Conservation (phyloP, 2,113 vertebrate species). For the Junco hyemalis region DNA sequence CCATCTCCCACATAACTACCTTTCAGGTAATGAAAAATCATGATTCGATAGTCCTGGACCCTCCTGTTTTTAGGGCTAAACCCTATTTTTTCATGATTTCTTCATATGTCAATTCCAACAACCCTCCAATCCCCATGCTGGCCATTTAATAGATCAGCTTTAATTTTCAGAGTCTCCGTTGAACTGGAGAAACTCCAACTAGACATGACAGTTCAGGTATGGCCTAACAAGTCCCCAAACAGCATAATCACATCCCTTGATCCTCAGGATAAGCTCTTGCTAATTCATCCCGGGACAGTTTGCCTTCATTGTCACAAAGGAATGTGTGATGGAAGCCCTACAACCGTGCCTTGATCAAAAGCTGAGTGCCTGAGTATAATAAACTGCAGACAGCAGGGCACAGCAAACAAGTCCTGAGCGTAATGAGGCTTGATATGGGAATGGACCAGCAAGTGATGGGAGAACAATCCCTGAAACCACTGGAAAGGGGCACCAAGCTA, state of each 20-base stretch:
- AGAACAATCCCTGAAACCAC: not conserved
- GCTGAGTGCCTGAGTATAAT: not conserved
- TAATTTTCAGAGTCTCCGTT: not conserved
- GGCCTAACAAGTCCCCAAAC: not conserved
- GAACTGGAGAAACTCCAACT: not conserved
- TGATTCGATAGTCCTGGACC: not conserved
- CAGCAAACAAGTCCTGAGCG: not conserved
- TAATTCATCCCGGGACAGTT: not conserved
- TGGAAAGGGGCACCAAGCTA: not conserved
- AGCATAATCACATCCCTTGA: not conserved
- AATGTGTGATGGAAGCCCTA: not conserved
- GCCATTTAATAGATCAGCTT: not conserved
- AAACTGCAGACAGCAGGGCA: not conserved
- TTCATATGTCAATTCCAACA: not conserved
- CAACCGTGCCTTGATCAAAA: not conserved
- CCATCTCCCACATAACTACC: not conserved
- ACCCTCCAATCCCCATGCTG: not conserved
- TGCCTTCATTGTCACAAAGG: not conserved
- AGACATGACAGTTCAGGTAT: not conserved
- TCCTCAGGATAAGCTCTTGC: not conserved
- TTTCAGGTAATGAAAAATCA: not conserved
- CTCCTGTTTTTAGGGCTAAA: not conserved
- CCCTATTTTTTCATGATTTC: not conserved
- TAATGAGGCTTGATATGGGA: not conserved
- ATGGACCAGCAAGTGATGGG: not conserved